Conservation (phyloP, 2,888 invertebrate species). For the Acanthosepion pharaonis region DNA sequence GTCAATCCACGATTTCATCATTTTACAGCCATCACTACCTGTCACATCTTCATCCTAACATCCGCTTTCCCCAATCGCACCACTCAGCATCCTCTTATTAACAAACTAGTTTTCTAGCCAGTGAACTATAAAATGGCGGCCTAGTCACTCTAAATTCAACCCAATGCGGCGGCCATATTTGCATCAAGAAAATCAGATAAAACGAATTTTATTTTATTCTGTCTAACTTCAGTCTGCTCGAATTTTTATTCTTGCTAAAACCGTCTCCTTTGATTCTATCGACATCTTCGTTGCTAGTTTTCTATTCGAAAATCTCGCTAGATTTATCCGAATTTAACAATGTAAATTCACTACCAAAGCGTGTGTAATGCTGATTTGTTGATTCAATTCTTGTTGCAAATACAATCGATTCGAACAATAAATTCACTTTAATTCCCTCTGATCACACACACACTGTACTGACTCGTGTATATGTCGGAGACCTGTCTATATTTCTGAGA, state of each 20-base stretch:
- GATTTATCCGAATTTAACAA: background rate
- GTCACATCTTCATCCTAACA: too few relatives aligned
- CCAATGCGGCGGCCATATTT: background rate
- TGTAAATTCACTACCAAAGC: background rate
- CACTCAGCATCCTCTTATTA: too few relatives aligned
- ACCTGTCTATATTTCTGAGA: too few relatives aligned
- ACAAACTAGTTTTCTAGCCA: too few relatives aligned
- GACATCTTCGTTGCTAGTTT: background rate
- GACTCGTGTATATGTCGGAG: too few relatives aligned
- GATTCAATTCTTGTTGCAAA: background rate
- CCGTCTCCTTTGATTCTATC: background rate
- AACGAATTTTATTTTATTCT: background rate
- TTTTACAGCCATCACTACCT: too few relatives aligned
- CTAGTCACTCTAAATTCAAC: background rate
- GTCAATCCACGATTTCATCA: too few relatives aligned
- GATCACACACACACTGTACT: background rate
- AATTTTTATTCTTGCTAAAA: background rate
- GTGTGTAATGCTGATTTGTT: background rate
- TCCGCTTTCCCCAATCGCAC: too few relatives aligned
- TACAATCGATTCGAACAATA: background rate
- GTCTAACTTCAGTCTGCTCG: background rate
- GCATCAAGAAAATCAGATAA: background rate
- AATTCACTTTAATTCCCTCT: background rate
- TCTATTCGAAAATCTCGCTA: background rate
- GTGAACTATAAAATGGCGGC: too few relatives aligned